phyloP scores from a whole-genome alignment of 2,888 invertebrate genomes.

The Chalcis sispes region DNA sequence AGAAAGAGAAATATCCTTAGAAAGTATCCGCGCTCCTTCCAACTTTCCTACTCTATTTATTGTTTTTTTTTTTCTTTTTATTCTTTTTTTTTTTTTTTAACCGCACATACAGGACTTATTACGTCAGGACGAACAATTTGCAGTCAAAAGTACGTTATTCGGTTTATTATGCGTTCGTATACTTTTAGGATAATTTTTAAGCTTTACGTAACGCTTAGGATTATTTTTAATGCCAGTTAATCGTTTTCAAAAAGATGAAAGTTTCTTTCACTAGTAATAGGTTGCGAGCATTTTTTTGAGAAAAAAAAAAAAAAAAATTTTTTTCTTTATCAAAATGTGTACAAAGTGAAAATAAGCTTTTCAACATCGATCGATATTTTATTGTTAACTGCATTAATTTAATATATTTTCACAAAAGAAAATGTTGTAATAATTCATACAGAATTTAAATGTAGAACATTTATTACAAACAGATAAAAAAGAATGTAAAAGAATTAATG shows the following conservation, averaged over 20 bases:
- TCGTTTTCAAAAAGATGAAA: slow-evolving; percentile 40
- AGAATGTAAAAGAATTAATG: too few relatives aligned
- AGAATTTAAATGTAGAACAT: too few relatives aligned
- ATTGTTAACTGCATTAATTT: too few relatives aligned
- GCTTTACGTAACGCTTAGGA: slow-evolving; percentile 16
- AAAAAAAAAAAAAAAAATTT: background rate
- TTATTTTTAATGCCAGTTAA: slow-evolving; percentile 24
- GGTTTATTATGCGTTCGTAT: slow-evolving; percentile 22
- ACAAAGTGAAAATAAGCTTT: background rate
- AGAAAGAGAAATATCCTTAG: slow-evolving; percentile 46
- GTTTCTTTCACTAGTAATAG: background rate
- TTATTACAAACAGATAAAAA: too few relatives aligned
- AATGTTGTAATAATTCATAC: too few relatives aligned
- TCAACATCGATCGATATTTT: background rate
- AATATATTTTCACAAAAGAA: too few relatives aligned
- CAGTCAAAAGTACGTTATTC: slow-evolving; percentile 6
- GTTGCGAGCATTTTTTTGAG: background rate
- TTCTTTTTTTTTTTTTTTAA: slow-evolving; percentile 40
- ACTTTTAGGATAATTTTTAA: background rate
- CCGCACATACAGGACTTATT: slow-evolving; percentile 20
- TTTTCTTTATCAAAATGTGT: background rate
- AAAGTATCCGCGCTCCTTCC: slow-evolving; percentile 33
- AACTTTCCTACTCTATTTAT: slow-evolving; percentile 50
- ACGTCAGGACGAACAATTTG: slow-evolving; percentile 49
- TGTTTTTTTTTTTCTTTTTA: slow-evolving; percentile 5